These are phyloP conservation scores for Spongia lamella DNA, from an alignment of 37 sponge, comb jelly and placozoan species.

Conservation along the genomic window DNA sequence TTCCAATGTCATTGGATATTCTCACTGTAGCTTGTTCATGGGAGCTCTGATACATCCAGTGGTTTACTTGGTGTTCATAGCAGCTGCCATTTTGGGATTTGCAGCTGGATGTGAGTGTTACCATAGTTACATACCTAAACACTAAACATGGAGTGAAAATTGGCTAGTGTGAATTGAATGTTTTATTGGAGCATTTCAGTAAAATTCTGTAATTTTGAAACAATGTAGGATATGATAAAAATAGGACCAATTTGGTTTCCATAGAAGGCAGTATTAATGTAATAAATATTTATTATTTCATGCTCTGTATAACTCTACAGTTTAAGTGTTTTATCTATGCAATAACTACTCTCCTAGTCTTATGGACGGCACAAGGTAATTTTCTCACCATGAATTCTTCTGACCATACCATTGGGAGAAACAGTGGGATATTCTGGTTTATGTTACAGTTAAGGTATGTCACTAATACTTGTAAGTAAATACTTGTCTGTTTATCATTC, in stretches of 20 bases:
- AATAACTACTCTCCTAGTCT: constrained; percentile 33
- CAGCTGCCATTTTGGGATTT: constrained; percentile 75
- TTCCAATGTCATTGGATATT: not conserved
- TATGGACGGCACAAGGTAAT: constrained; percentile 95
- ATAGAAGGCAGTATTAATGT: too few species aligned
- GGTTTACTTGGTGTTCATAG: constrained; percentile 55
- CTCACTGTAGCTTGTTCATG: constrained; percentile 58
- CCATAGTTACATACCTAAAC: not conserved
- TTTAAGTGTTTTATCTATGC: not conserved
- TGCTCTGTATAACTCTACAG: too few species aligned
- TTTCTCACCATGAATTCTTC: constrained; percentile 79
- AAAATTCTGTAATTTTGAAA: too few species aligned
- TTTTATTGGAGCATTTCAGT: not conserved
- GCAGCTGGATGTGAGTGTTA: constrained; percentile 75
- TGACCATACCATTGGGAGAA: constrained; percentile 68
- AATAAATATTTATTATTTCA: too few species aligned
- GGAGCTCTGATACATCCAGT: constrained; percentile 78
- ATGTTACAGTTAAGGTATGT: constrained; percentile 79
- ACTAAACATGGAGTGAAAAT: not conserved
- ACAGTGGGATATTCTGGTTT: constrained; percentile 91
- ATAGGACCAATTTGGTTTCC: too few species aligned
- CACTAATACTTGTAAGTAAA: not conserved
- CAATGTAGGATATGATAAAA: too few species aligned
- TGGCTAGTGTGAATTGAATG: not conserved
- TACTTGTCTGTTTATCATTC: not conserved